These are phyloP conservation scores for Carcinoscorpius rotundicauda DNA, from an alignment of 1,140 invertebrate genomes.

Conservation along the genomic window DNA sequence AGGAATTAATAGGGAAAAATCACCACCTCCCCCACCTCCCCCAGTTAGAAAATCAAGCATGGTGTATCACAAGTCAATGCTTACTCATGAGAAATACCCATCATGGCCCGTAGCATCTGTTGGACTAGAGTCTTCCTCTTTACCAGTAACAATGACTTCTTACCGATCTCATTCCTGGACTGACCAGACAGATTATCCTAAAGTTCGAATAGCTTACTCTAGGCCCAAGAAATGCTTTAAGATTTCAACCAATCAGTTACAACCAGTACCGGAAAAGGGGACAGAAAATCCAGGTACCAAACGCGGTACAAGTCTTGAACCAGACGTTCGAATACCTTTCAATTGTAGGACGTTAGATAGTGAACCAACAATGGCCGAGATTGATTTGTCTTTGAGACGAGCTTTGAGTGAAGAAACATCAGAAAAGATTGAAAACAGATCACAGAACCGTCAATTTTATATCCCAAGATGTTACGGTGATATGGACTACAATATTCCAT, in stretches of 20 bases:
- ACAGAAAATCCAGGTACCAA: slow-evolving; percentile 1
- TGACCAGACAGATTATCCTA: slow-evolving; percentile 57
- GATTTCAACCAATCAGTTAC: slow-evolving; percentile 44
- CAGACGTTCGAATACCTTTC: too few species aligned
- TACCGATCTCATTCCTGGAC: slow-evolving; percentile 56
- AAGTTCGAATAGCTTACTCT: slow-evolving; percentile 53
- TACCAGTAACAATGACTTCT: slow-evolving; percentile 6
- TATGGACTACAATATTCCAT: slow-evolving; percentile 56
- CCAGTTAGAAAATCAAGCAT: slow-evolving; percentile 55
- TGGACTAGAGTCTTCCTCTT: slow-evolving; percentile 4
- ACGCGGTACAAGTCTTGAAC: neutral
- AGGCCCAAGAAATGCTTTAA: slow-evolving; percentile 55
- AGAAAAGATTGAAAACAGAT: neutral
- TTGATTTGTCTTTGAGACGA: neutral
- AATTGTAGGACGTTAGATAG: neutral
- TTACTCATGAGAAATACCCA: slow-evolving; percentile 65
- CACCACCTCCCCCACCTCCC: slow-evolving; percentile 20
- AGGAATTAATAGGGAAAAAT: neutral
- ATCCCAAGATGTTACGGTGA: slow-evolving; percentile 35
- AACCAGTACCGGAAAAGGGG: slow-evolving; percentile 20
- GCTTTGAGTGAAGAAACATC: neutral
- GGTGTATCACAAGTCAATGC: slow-evolving; percentile 47
- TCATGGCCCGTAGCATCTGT: slow-evolving; percentile 53
- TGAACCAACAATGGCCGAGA: neutral
- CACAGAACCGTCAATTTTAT: neutral